Evolutionary conservation across 2,888 invertebrate species (phyloP).

Genomic region (Branchipolynoe longqiensis): DNA sequence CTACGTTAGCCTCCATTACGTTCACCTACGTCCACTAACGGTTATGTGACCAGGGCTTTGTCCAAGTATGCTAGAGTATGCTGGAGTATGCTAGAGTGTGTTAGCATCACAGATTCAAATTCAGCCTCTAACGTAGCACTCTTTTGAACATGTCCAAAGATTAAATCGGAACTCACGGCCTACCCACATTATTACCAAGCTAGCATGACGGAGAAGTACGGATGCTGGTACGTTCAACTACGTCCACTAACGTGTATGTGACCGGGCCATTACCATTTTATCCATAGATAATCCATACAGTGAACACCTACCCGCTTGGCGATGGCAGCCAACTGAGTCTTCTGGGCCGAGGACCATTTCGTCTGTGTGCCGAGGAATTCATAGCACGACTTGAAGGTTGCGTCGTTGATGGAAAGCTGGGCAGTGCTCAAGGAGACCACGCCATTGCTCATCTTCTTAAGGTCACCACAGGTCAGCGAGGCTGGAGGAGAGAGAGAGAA

Average conservation of each 20-base stretch:
- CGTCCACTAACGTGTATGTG: neutral
- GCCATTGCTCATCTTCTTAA: conserved; percentile 69
- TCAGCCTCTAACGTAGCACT: no score
- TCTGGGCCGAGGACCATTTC: conserved; percentile 67
- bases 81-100: no score
- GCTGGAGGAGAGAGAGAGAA: conserved; percentile 63
- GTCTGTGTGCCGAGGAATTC: conserved; percentile 67
- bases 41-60: no score
- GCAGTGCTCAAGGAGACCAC: conserved; percentile 67
- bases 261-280: neutral
- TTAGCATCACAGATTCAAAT: no score
- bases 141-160: no score
- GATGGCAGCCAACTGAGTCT: conserved; percentile 65
- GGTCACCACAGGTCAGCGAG: conserved; percentile 68
- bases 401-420: conserved; percentile 67
- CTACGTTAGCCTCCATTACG: no score
- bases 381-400: conserved; percentile 68
- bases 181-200: no score
- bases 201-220: no score
- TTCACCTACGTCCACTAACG: no score
- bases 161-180: no score
- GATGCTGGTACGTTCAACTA: no score
- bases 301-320: conserved; percentile 65
- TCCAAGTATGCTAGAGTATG: no score
- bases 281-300: neutral